phyloP scores from a whole-genome alignment of 2,888 invertebrate species.

The Apamea crenata region DNA sequence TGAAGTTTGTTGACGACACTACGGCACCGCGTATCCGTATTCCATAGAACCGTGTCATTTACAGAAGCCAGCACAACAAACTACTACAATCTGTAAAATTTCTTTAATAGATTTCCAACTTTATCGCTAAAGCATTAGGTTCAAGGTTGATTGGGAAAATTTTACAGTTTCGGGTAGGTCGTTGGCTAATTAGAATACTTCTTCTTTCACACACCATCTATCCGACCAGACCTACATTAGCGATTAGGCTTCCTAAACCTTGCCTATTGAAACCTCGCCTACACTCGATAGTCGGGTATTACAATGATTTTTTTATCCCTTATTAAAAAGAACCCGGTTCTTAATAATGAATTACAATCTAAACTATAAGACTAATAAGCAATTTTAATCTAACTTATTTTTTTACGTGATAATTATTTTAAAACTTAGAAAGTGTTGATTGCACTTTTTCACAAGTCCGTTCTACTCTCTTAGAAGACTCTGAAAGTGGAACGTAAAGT shows the following conservation, averaged over 20 bases:
- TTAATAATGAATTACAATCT: not conserved
- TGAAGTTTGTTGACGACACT: not conserved
- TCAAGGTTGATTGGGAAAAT: too few relatives aligned
- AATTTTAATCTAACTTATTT: not conserved
- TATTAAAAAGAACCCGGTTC: not conserved
- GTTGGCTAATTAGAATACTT: not conserved
- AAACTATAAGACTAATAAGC: not conserved
- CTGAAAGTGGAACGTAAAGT: too few relatives aligned
- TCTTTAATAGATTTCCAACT: too few relatives aligned
- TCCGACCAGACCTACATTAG: not conserved
- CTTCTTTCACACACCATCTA: not conserved
- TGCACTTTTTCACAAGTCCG: too few relatives aligned
- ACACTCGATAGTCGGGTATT: not conserved
- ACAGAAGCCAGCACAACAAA: too few relatives aligned
- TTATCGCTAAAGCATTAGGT: too few relatives aligned
- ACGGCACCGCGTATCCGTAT: not conserved
- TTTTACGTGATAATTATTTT: too few relatives aligned
- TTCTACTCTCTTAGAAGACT: too few relatives aligned
- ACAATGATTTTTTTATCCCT: too few relatives aligned
- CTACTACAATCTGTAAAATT: too few relatives aligned
- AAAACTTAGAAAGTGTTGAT: too few relatives aligned
- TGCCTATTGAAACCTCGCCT: not conserved
- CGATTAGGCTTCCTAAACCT: not conserved
- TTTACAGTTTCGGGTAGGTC: too few relatives aligned
- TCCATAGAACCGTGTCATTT: not conserved